These are phyloP conservation scores for Zoanthus solanderi DNA, from an alignment of 92 coral and sea anemone genomes.

Conservation along the genomic window DNA sequence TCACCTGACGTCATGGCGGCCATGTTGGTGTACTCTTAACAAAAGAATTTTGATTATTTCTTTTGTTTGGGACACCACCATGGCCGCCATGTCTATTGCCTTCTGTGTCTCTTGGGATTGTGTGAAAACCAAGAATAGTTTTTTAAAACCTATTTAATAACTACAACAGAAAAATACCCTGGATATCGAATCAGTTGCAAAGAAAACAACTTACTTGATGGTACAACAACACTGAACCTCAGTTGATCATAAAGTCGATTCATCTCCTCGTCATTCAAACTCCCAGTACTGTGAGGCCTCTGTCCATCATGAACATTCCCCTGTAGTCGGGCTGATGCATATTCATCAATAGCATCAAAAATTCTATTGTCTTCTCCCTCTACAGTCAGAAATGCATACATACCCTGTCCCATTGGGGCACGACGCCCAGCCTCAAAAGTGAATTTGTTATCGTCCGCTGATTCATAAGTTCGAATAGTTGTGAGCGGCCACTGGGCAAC, in stretches of 20 bases:
- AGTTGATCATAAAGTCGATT: conserved; percentile 83
- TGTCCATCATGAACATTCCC: conserved; percentile 48
- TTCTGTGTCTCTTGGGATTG: too few relatives aligned
- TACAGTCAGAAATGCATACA: conserved; percentile 80
- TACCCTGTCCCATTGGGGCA: conserved; percentile 98
- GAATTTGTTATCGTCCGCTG: conserved; percentile 90
- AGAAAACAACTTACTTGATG: conserved; percentile 60
- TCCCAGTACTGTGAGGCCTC: conserved; percentile 56
- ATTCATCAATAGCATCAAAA: conserved; percentile 90
- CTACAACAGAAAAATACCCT: neutral
- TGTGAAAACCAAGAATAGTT: too few relatives aligned
- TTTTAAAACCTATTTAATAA: too few relatives aligned
- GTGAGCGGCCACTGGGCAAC: conserved; percentile 99
- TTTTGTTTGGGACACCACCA: too few relatives aligned
- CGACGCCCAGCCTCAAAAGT: conserved; percentile 94
- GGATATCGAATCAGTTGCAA: neutral
- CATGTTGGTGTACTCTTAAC: too few relatives aligned
- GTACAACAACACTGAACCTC: conserved; percentile 78
- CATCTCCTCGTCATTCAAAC: conserved; percentile 79
- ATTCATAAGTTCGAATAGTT: conserved; percentile 92
- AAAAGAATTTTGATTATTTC: too few relatives aligned
- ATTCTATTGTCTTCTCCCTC: conserved; percentile 89
- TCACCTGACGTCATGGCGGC: too few relatives aligned
- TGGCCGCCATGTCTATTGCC: too few relatives aligned
- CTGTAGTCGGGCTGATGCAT: conserved; percentile 76